Base-by-base conservation (phyloP, 2,888 invertebrate genomes). In the Spatulosminthurus flaviceps region DNA sequence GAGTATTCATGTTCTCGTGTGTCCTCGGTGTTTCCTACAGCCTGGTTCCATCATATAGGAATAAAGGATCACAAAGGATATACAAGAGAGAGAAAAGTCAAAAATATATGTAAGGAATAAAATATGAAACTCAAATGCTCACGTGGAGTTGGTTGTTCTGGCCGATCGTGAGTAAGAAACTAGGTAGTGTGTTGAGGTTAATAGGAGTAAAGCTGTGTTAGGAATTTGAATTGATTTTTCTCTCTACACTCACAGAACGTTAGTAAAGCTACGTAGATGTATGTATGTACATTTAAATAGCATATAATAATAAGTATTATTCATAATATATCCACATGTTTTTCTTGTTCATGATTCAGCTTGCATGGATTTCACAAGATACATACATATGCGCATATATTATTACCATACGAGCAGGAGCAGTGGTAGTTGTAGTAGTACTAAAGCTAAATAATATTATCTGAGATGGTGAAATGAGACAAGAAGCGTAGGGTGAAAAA, bases 401-500 rank as follows among this genome's bases (percentile, higher is more conserved):
- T n/a, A 71, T 71, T n/a, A 42, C 5, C 21, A n/a, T n/a, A n/a
- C n/a, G n/a, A n/a, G n/a, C n/a, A n/a, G n/a, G n/a, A n/a, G n/a
- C 11, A 34, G 21, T 29, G 7, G 41, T 9, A 51, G 51, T 51
- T 11, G 29, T 41, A 41, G 70, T 29, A 21, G 11, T 21, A 67
- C n/a, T 69, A 26, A 11, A 24, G 16, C 41, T 29, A 41, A 51
- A 70, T 70, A 70, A 70, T 70, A 70, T 70, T 70, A 70, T 70
- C 70, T 34, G 70, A 70, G 77, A 77, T 77, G 70, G 61, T 77
- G 67, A 73, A 77, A 64, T 77, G 64, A 80, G 80, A 80, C 80
- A 77, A 80, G 80, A 60, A 73, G 67, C 51, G 29, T 67, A 77
- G 66, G 66, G 75, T 66, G 75, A 66, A 66, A 75, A 75, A 75